A percentile compares a stretch with the other conserved stretches of the same genome.
Conservation (phyloP, 2,797 vertebrate genomes). For the Sebastes glaucus region DNA sequence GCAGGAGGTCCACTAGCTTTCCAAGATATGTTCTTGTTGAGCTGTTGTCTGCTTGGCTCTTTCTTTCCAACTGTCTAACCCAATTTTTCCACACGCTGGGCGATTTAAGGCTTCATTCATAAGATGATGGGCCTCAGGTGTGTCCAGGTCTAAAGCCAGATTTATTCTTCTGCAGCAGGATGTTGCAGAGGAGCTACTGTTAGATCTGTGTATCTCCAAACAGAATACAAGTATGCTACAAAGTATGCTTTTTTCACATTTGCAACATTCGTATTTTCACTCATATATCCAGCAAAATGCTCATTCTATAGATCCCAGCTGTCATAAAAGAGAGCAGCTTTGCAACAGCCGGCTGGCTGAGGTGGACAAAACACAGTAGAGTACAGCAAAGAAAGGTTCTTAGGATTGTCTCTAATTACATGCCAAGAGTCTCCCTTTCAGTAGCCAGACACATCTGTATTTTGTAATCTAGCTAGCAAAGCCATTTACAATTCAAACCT, state of each 20-base stretch:
- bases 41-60: slow-evolving; percentile 13
- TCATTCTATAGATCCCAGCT: not conserved
- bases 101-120: slow-evolving; percentile 40
- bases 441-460: not conserved
- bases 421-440: not conserved
- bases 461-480: not conserved
- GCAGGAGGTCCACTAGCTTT: slow-evolving; percentile 8
- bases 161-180: slow-evolving; percentile 23
- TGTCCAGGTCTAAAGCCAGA: slow-evolving; percentile 10
- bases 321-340: not conserved
- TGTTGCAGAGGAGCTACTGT: not conserved
- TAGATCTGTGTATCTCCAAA: not conserved
- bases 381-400: not conserved
- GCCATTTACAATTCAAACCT: not conserved
- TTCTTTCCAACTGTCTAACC: slow-evolving; percentile 29
- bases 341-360: not conserved
- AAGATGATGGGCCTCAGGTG: slow-evolving; percentile 43
- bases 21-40: slow-evolving; percentile 12
- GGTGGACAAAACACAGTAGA: not conserved
- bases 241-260: not conserved
- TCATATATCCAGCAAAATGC: not conserved
- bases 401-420: not conserved
- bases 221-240: not conserved
- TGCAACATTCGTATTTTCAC: not conserved
- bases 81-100: slow-evolving; percentile 22